These are phyloP conservation scores for Agapostemon virescens DNA, from an alignment of 2,888 invertebrate species.

Conservation along the genomic window DNA sequence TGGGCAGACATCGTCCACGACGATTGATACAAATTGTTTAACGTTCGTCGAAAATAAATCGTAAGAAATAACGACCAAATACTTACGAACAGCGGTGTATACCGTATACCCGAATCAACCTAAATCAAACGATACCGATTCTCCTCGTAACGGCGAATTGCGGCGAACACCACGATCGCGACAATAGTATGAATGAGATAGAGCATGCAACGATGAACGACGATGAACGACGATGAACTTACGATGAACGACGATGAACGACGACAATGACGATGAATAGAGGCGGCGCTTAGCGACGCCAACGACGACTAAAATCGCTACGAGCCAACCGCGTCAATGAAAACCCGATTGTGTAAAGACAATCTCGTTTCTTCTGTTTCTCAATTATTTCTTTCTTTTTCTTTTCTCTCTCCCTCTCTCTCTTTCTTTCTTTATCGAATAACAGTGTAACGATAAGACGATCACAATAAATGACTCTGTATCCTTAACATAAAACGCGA, in stretches of 20 bases:
- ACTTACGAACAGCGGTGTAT: too few relatives aligned
- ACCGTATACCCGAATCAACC: too few relatives aligned
- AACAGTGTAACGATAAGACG: constrained; percentile 60
- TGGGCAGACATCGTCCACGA: too few relatives aligned
- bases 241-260: constrained; percentile 5
- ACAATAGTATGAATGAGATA: constrained; percentile 22
- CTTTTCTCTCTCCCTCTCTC: too few relatives aligned
- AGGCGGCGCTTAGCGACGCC: not conserved
- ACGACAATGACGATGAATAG: not conserved
- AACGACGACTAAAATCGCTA: constrained; percentile 16
- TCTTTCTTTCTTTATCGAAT: constrained; percentile 60
- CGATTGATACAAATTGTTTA: too few relatives aligned
- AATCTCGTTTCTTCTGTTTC: constrained; percentile 27
- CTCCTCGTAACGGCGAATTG: too few relatives aligned
- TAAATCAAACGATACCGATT: too few relatives aligned
- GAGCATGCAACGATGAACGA: constrained; percentile 36
- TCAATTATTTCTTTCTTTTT: constrained; percentile 11
- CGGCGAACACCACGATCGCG: not conserved
- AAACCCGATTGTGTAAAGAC: constrained; percentile 60
- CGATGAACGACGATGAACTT: constrained; percentile 15
- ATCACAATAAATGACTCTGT: constrained; percentile 59
- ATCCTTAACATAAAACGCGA: constrained; percentile 56
- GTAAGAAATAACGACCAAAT: too few relatives aligned
- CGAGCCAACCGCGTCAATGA: constrained; percentile 54
- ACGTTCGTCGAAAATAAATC: too few relatives aligned